A percentile compares a stretch with the other conserved stretches of the same genome.
Evolutionary conservation across 2,888 invertebrate species (phyloP).

Genomic region (Drosophila helvetica): DNA sequence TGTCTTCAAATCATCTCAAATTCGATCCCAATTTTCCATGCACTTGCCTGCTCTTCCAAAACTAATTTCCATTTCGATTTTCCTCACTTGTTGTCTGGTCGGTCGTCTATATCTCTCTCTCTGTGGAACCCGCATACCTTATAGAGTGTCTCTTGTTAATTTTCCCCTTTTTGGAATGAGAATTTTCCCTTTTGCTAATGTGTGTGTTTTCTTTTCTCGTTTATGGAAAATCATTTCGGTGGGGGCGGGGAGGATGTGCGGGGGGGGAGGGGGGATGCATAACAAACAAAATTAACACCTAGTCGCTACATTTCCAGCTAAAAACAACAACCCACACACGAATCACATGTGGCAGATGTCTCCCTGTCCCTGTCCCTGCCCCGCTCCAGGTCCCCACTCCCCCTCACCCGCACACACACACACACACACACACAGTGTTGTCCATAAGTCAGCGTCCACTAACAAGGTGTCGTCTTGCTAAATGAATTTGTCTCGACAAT

Average conservation of each 20-base stretch:
- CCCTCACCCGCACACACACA: background rate
- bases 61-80: slow-evolving; percentile 17
- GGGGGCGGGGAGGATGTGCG: slow-evolving; percentile 8
- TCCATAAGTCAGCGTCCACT: slow-evolving; percentile 54
- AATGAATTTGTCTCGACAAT: slow-evolving; percentile 59
- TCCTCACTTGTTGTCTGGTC: slow-evolving; percentile 10
- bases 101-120: too few species aligned
- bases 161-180: slow-evolving; percentile 40
- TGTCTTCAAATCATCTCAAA: background rate
- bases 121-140: background rate
- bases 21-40: background rate
- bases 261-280: slow-evolving; percentile 15
- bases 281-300: slow-evolving; percentile 72
- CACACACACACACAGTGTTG: background rate
- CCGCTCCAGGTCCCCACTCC: background rate
- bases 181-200: slow-evolving; percentile 43
- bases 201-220: slow-evolving; percentile 11
- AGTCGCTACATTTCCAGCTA: slow-evolving; percentile 71
- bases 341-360: slow-evolving; percentile 16
- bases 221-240: slow-evolving; percentile 47
- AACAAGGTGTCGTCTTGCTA: slow-evolving; percentile 75
- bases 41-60: background rate
- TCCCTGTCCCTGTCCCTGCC: background rate
- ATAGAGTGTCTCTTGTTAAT: slow-evolving; percentile 27
- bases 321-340: slow-evolving; percentile 21